Percentiles rank a stretch among this genome's conserved stretches.
phyloP scores from a whole-genome alignment of 2,113 vertebrate species.

The Neotragus moschatus region DNA sequence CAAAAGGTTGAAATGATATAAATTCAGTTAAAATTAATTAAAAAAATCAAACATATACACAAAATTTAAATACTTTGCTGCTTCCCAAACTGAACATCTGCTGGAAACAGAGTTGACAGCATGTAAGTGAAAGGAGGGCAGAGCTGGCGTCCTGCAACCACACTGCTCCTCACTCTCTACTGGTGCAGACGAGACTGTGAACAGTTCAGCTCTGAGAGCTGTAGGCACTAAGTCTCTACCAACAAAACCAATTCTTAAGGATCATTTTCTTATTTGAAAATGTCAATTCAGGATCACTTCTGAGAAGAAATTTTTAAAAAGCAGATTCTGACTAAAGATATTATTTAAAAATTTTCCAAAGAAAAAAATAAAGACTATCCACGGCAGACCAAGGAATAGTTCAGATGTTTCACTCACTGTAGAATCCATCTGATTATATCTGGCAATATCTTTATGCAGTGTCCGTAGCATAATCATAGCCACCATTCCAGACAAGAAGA shows the following conservation, averaged over 20 bases:
- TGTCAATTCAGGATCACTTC: conserved; percentile 7
- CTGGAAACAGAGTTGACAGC: fast-evolving
- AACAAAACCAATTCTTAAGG: background rate
- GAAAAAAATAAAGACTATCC: background rate
- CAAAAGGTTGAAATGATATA: background rate
- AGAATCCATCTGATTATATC: conserved; percentile 98
- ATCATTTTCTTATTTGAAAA: conserved; percentile 7
- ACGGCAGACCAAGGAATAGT: background rate
- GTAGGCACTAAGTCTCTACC: background rate
- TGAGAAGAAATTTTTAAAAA: background rate
- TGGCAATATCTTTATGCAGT: conserved; percentile 97
- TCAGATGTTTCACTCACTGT: conserved; percentile 80
- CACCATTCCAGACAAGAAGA: conserved; percentile 99
- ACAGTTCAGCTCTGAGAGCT: background rate
- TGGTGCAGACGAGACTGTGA: background rate
- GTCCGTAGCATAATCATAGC: conserved; percentile 99
- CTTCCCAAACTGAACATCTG: background rate
- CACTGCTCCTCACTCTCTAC: background rate
- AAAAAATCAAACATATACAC: background rate
- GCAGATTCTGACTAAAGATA: background rate
- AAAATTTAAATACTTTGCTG: background rate
- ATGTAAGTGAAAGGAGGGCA: background rate
- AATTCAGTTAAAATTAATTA: background rate
- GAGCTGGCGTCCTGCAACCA: too few species aligned
- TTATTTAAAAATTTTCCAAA: background rate